Base-by-base conservation (phyloP, 2,113 vertebrate genomes). In the Accipiter virgatus region DNA sequence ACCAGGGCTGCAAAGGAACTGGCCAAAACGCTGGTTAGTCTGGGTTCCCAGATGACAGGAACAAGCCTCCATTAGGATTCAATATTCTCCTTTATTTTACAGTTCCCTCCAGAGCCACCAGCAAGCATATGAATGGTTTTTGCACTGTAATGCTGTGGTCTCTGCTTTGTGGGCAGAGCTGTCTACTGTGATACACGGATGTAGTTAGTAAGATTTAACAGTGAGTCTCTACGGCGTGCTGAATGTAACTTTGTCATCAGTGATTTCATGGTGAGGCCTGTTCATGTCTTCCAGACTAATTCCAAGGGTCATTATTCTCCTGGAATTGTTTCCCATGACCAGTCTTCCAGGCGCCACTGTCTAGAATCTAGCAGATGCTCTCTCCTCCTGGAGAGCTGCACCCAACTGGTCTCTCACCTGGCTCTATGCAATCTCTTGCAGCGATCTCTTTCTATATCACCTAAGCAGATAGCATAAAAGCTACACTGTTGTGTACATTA, bases 71-170 rank as follows among this genome's bases (percentile, higher is more conserved):
- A 20, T 29, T 22, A 58, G 67, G 63, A 58, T n/a, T 50, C 32
- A 5, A 9, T 63, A 58, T 71, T 19, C 53, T 79, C 53, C 53
- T 84, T 32, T 32, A 5, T 55, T 80, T 61, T 40, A 10, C 8
- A 5, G 53, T 16, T 83, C 74, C 38, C 40, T 62, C 16, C 82
- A 59, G 72, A 90, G 80, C 47, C 59, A 55, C 38, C 72, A 88
- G 86, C 82, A 55, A 81, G 88, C 34, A 12, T 22, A 32, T 50
- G 88, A 83, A 81, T 93, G 72, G 56, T 47, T 92, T 93, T 66
- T 92, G 88, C 92, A 36, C 45, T 71, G 92, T 95, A 97, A 92
- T 31, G 79, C 75, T 92, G 79, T 86, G 88, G 86, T 81, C 71
- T 93, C 53, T 63, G 86, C 23, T 78, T n/a, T 88, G 82, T 81